phyloP scores from a whole-genome alignment of 2,797 vertebrate genomes.

The Mycteria americana region DNA sequence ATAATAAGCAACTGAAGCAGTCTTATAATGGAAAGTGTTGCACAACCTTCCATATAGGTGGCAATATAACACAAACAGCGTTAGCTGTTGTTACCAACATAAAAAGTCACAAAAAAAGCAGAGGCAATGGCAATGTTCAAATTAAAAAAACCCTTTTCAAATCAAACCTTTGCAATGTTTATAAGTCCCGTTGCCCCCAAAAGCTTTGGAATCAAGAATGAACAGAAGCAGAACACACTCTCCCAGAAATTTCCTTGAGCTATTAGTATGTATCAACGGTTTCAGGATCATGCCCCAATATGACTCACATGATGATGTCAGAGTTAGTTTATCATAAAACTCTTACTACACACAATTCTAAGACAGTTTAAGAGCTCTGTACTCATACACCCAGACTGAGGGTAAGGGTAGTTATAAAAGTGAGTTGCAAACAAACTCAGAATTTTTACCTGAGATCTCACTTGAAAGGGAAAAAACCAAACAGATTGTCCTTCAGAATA shows the following conservation, averaged over 20 bases:
- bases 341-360: not conserved
- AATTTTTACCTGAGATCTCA: not conserved
- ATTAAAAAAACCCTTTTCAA: not conserved
- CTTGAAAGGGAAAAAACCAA: not conserved
- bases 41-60: constrained; percentile 47
- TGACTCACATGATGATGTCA: not conserved
- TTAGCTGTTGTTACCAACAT: not conserved
- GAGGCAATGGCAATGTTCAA: not conserved
- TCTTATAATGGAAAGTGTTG: constrained; percentile 58
- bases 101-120: not conserved
- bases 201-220: not conserved
- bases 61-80: not conserved
- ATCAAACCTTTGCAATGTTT: not conserved
- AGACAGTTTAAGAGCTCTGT: not conserved
- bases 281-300: not conserved
- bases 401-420: not conserved
- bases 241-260: not conserved
- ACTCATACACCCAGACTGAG: not conserved
- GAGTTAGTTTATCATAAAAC: not conserved
- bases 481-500: not conserved
- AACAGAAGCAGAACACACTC: not conserved
- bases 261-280: not conserved
- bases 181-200: not conserved
- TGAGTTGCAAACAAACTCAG: not conserved
- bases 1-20: constrained; percentile 21